Percentiles rank a stretch among this genome's conserved stretches.
phyloP scores from a whole-genome alignment of 1,140 invertebrate species.

The Lepidostoma basale region DNA sequence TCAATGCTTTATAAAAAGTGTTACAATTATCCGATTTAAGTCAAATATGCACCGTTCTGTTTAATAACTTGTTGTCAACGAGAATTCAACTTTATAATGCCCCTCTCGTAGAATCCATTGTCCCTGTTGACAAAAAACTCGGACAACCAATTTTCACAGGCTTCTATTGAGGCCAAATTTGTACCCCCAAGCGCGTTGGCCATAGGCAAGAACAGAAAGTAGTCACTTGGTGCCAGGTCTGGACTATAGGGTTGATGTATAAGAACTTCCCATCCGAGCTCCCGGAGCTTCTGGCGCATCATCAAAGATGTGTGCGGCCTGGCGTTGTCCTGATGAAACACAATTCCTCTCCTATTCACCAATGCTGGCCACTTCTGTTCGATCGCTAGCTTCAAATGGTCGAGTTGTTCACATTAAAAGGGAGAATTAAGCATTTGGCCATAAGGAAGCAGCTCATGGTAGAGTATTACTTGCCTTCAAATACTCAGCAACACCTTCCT shows the following conservation, averaged over 20 bases:
- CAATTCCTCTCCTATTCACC: constrained; percentile 11
- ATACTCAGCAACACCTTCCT: too few species aligned
- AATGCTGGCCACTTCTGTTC: background rate
- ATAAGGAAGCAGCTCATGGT: background rate
- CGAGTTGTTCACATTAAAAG: constrained; percentile 3
- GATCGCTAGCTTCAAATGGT: constrained; percentile 6
- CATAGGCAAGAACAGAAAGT: too few species aligned
- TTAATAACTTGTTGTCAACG: too few species aligned
- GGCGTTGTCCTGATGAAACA: background rate
- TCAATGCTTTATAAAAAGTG: constrained; percentile 41
- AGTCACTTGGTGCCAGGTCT: background rate
- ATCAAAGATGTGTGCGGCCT: constrained; percentile 4
- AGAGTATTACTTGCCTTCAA: too few species aligned
- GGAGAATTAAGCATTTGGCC: background rate
- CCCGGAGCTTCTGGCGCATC: constrained; percentile 5
- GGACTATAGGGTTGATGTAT: constrained; percentile 1
- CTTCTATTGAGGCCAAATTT: constrained; percentile 10
- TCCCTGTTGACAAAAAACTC: constrained; percentile 6
- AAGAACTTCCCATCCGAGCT: constrained; percentile 13
- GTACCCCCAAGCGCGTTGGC: constrained; percentile 11
- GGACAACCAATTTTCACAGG: constrained; percentile 6
- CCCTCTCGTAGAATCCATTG: too few species aligned
- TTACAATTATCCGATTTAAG: too few species aligned
- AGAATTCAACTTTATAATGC: too few species aligned
- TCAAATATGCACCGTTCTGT: too few species aligned